Evolutionary conservation across 2,888 invertebrate species (phyloP).

Genomic region (Lepidocyrtinus sp.): DNA sequence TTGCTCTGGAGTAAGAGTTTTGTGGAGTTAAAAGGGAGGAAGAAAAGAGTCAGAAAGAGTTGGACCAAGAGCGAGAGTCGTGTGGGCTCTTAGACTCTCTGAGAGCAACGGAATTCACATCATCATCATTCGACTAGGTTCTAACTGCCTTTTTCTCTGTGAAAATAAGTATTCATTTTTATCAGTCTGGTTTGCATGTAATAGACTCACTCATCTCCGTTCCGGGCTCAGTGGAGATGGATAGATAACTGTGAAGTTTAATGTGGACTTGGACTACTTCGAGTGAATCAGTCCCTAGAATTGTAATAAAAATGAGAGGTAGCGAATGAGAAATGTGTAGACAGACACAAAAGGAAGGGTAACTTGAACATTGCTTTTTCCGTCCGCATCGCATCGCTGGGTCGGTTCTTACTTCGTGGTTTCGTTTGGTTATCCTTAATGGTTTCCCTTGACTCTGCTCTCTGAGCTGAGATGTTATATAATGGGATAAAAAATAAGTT

Average conservation of each 20-base stretch:
- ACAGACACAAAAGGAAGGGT: slow-evolving; percentile 52
- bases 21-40: background rate
- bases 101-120: slow-evolving; percentile 29
- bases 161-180: too few species aligned
- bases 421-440: slow-evolving; percentile 53
- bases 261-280: too few species aligned
- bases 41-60: background rate
- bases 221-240: background rate
- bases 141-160: slow-evolving; percentile 14
- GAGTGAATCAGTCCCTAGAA: slow-evolving; percentile 51
- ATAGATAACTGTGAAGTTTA: slow-evolving; percentile 8
- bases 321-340: slow-evolving; percentile 43
- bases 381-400: too few species aligned
- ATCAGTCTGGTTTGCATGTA: slow-evolving; percentile 7
- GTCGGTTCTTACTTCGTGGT: too few species aligned
- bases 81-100: slow-evolving; percentile 33
- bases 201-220: background rate
- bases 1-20: slow-evolving; percentile 51
- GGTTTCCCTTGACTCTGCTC: slow-evolving; percentile 50
- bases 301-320: slow-evolving; percentile 52
- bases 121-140: slow-evolving; percentile 36
- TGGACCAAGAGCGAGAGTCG: slow-evolving; percentile 38
- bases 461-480: slow-evolving; percentile 26
- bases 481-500: slow-evolving; percentile 4
- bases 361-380: slow-evolving; percentile 30